These are phyloP conservation scores for Ornithoptera priamus DNA, from an alignment of 2,888 invertebrate species.

Conservation along the genomic window DNA sequence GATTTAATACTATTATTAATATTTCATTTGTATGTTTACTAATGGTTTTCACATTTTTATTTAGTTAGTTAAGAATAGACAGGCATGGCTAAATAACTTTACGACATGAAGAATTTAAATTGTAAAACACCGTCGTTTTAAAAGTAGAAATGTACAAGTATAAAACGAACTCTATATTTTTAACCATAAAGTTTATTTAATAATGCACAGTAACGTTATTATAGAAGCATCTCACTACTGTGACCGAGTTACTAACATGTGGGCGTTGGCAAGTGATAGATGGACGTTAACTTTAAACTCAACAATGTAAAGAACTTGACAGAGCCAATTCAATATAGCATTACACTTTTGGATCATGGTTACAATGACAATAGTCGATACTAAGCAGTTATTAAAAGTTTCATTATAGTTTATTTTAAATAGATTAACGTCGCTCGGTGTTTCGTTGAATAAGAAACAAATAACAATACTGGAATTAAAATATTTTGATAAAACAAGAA, in stretches of 20 bases:
- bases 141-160: not conserved
- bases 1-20: no score
- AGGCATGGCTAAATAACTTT: not conserved
- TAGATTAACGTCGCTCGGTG: no score
- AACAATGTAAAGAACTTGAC: conserved; percentile 22
- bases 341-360: not conserved
- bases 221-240: conserved; percentile 2
- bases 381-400: no score
- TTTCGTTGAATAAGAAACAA: no score
- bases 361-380: not conserved
- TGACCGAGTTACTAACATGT: conserved; percentile 14
- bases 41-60: not conserved
- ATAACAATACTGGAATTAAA: no score
- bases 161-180: not conserved
- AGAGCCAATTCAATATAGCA: conserved; percentile 4
- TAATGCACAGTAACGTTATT: not conserved
- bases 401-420: no score
- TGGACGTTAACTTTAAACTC: conserved; percentile 11
- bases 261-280: conserved; percentile 24
- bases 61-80: not conserved
- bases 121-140: conserved; percentile 7
- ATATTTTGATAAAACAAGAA: no score
- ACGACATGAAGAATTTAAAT: conserved; percentile 6
- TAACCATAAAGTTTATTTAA: conserved; percentile 1
- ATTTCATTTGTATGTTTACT: no score